Percentiles rank a stretch among this genome's conserved stretches.
These are phyloP conservation scores for Piprites chloris DNA, from an alignment of 2,113 vertebrate genomes.

Conservation along the genomic window DNA sequence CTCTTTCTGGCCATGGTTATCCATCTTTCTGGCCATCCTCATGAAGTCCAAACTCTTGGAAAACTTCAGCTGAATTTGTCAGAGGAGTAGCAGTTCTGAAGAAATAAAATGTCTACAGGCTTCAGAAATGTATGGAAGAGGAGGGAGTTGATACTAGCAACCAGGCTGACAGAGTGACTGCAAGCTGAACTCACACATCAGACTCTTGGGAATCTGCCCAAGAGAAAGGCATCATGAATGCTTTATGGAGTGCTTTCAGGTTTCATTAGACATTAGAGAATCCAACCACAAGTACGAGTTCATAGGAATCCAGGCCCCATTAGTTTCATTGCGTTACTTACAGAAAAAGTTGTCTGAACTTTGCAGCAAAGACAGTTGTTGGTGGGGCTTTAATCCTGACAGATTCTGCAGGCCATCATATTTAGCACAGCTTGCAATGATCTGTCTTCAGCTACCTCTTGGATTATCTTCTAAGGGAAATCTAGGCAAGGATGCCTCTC, in stretches of 20 bases:
- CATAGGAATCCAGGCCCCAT: neutral
- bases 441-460: neutral
- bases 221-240: neutral
- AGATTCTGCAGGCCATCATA: neutral
- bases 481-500: neutral
- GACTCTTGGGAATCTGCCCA: accelerated
- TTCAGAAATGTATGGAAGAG: neutral
- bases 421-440: neutral
- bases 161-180: neutral
- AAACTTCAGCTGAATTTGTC: neutral
- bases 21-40: neutral
- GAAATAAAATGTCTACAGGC: neutral
- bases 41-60: neutral
- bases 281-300: neutral
- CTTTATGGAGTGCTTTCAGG: neutral
- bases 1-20: neutral
- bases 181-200: neutral
- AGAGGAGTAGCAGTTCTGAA: neutral
- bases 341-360: neutral
- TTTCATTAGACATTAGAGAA: neutral
- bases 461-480: neutral
- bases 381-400: neutral
- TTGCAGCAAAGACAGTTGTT: neutral
- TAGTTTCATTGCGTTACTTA: neutral
- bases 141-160: neutral